Conservation (phyloP, 2,797 vertebrate species). For the Phrynocephalus vlangalii region DNA sequence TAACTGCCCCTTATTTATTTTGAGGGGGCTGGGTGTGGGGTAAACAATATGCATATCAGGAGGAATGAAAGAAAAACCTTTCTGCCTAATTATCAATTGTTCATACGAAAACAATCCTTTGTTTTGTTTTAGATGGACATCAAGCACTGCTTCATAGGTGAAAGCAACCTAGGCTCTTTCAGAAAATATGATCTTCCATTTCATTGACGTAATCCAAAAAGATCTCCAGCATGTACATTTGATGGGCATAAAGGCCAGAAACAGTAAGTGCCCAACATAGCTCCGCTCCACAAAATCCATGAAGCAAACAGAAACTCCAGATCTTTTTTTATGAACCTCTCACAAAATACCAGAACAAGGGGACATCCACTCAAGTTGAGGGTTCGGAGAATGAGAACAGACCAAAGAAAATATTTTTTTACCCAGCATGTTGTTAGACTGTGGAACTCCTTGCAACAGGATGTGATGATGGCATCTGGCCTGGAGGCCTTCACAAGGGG, state of each 20-base stretch:
- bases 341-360: too few species aligned
- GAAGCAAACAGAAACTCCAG: background rate
- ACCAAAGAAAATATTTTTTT: too few species aligned
- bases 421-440: too few species aligned
- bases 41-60: background rate
- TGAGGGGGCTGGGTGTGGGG: too few species aligned
- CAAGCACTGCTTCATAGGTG: background rate
- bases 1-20: background rate
- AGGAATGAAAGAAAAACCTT: background rate
- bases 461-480: too few species aligned
- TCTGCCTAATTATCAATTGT: background rate
- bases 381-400: too few species aligned
- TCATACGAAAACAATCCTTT: background rate
- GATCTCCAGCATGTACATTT: background rate
- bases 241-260: conserved; percentile 11
- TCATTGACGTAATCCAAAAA: background rate
- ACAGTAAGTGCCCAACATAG: background rate
- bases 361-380: too few species aligned
- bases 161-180: background rate
- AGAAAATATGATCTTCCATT: background rate
- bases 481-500: too few species aligned
- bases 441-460: too few species aligned
- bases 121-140: background rate
- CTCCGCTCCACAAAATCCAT: conserved; percentile 8
- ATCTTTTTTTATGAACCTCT: background rate